Conservation (phyloP, 2,888 invertebrate genomes). For the Cephus rjabovi region DNA sequence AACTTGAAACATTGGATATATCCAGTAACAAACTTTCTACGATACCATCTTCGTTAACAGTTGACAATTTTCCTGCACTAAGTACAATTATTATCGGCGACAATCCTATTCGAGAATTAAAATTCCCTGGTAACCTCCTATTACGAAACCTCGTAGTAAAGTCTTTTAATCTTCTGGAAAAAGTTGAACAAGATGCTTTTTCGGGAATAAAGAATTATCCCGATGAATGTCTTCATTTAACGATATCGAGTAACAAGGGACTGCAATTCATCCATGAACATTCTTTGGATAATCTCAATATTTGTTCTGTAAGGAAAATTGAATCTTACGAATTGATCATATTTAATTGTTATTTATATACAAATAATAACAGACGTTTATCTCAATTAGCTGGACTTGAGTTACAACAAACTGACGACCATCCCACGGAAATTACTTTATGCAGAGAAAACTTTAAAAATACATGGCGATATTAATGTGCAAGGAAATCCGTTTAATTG, state of each 20-base stretch:
- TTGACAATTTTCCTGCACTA: conserved; percentile 67
- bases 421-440: conserved; percentile 63
- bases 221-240: conserved; percentile 68
- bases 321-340: conserved; percentile 4
- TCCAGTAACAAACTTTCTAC: conserved; percentile 68
- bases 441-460: conserved; percentile 60
- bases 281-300: conserved; percentile 62
- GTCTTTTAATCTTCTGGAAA: conserved; percentile 37
- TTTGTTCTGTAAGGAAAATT: conserved; percentile 69
- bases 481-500: conserved; percentile 76
- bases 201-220: background rate
- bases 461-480: conserved; percentile 68
- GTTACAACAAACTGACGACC: conserved; percentile 68
- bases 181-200: conserved; percentile 66
- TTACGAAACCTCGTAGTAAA: conserved; percentile 66
- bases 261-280: conserved; percentile 62
- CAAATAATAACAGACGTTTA: conserved; percentile 1
- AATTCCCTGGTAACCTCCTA: conserved; percentile 67
- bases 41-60: conserved; percentile 67
- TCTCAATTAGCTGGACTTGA: conserved; percentile 69
- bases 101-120: conserved; percentile 69
- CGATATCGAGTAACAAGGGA: conserved; percentile 67
- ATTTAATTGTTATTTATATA: background rate
- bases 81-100: conserved; percentile 69
- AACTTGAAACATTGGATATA: conserved; percentile 68